Percentiles rank a stretch among this genome's conserved stretches.
Evolutionary conservation across 1,140 invertebrate genomes (phyloP).

Genomic region (Drosophila pruinosa): DNA sequence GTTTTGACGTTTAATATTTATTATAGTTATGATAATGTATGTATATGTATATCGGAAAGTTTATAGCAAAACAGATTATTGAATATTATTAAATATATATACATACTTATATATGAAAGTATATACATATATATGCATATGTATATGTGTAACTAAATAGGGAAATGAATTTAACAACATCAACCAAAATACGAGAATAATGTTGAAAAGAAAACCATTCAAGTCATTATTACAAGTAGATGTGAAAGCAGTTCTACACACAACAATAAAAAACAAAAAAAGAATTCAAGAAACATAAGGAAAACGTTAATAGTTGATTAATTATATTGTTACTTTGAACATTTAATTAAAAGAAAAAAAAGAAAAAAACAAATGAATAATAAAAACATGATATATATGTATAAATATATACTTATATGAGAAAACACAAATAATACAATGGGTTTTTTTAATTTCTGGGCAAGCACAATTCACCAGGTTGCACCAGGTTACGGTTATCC

Average conservation of each 20-base stretch:
- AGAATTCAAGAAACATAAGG: conserved; percentile 36
- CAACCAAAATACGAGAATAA: conserved; percentile 60
- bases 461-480: not conserved
- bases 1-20: conserved; percentile 65
- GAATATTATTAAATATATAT: conserved; percentile 55
- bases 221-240: conserved; percentile 70
- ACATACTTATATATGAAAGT: conserved; percentile 42
- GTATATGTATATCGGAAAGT: conserved; percentile 77
- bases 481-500: not conserved
- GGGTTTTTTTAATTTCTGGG: conserved; percentile 62
- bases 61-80: conserved; percentile 42
- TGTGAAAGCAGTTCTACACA: conserved; percentile 76
- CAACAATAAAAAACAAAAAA: conserved; percentile 35
- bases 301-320: conserved; percentile 79
- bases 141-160: conserved; percentile 71
- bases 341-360: conserved; percentile 66
- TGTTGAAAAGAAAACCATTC: conserved; percentile 74
- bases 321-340: conserved; percentile 80
- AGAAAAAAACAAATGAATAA: conserved; percentile 58
- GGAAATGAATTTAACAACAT: conserved; percentile 76
- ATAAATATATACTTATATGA: conserved; percentile 67
- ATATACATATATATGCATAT: conserved; percentile 38
- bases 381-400: conserved; percentile 74
- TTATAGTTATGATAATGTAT: conserved; percentile 76
- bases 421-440: conserved; percentile 72